These are phyloP conservation scores for Bagarius yarrelli DNA, from an alignment of 2,113 vertebrate species.

Conservation along the genomic window DNA sequence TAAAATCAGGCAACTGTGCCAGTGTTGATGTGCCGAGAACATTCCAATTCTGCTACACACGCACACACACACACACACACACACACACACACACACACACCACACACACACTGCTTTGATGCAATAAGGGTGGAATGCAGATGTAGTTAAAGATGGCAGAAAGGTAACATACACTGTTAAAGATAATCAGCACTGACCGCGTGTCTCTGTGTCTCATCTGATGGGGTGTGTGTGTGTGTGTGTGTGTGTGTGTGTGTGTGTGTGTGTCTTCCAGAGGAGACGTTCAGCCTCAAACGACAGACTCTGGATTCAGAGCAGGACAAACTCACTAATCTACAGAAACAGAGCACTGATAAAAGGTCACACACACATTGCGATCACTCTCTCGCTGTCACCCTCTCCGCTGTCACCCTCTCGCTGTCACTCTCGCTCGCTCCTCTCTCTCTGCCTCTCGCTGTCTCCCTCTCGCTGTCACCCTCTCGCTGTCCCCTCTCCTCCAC, in stretches of 20 bases:
- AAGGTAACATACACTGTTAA: slow-evolving; percentile 42
- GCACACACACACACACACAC: slow-evolving; percentile 8
- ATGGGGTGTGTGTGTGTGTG: not conserved
- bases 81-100: slow-evolving; percentile 23
- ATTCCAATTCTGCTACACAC: slow-evolving; percentile 32
- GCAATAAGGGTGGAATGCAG: slow-evolving; percentile 41
- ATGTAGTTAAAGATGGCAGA: slow-evolving; percentile 36
- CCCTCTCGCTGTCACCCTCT: not conserved
- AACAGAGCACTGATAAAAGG: slow-evolving; percentile 96
- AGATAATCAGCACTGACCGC: slow-evolving; percentile 52
- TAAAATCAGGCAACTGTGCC: not conserved
- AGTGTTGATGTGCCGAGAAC: slow-evolving; percentile 27
- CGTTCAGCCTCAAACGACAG: slow-evolving; percentile 77
- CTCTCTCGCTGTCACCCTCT: not conserved
- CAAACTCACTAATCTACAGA: slow-evolving; percentile 80
- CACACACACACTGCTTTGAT: slow-evolving; percentile 30
- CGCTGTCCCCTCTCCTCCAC: not conserved
- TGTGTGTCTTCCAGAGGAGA: slow-evolving; percentile 73
- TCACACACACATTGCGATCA: slow-evolving; percentile 54
- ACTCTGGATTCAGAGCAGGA: slow-evolving; percentile 82
- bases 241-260: slow-evolving; percentile 11
- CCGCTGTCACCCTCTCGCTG: not conserved
- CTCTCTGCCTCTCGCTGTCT: too few relatives aligned
- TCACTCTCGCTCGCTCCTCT: too few relatives aligned
- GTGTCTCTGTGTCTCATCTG: not conserved